phyloP scores from a whole-genome alignment of 2,888 invertebrate species.

The Rotaria sp. region DNA sequence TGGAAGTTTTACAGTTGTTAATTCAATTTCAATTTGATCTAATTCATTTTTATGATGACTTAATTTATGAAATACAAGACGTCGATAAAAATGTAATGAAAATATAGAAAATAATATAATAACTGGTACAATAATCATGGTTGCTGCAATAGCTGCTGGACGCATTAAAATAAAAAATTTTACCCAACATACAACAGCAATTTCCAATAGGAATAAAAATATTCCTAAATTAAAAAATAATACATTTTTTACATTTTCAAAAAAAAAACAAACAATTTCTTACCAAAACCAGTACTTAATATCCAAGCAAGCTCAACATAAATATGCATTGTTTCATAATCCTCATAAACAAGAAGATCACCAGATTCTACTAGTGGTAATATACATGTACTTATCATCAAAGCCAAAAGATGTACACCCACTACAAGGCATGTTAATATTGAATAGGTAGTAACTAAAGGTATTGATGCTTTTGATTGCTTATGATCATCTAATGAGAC shows the following conservation, averaged over 20 bases:
- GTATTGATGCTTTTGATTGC: neutral
- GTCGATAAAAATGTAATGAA: constrained; percentile 32
- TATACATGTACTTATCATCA: constrained; percentile 92
- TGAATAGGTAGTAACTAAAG: constrained; percentile 54
- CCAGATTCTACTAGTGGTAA: constrained; percentile 80
- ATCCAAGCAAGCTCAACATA: constrained; percentile 36
- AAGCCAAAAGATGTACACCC: constrained; percentile 82
- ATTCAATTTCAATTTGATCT: neutral
- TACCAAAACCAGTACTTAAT: constrained; percentile 30
- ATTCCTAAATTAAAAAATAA: neutral
- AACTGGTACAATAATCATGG: constrained; percentile 30
- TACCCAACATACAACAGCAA: constrained; percentile 30
- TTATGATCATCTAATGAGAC: constrained; percentile 24
- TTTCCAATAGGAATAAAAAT: constrained; percentile 37
- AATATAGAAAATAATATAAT: constrained; percentile 35
- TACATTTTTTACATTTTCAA: neutral
- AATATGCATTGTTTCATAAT: neutral
- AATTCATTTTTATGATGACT: neutral
- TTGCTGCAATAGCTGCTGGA: constrained; percentile 25
- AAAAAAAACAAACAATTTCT: neutral
- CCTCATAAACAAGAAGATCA: neutral
- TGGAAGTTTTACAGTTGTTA: neutral
- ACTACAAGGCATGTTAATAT: constrained; percentile 83
- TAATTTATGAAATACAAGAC: constrained; percentile 30
- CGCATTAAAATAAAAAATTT: constrained; percentile 35